phyloP scores from a whole-genome alignment of 2,888 invertebrate genomes.

The Chirona hameri region DNA sequence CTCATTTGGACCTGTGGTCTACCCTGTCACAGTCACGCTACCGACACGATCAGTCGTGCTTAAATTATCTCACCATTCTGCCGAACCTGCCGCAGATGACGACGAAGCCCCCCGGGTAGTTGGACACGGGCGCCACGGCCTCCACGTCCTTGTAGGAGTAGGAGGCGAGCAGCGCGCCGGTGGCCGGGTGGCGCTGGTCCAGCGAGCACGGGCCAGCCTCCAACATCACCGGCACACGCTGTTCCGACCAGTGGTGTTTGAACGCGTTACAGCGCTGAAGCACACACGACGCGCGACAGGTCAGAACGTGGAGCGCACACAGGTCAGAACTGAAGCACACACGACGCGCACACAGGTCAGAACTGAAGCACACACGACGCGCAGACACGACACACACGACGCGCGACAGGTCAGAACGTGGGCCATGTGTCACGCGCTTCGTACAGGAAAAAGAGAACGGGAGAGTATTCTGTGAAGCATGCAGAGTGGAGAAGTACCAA shows the following conservation, averaged over 20 bases:
- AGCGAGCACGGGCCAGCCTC: conserved; percentile 90
- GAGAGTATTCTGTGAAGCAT: too few species aligned
- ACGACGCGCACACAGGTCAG: too few species aligned
- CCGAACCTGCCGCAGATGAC: conserved; percentile 88
- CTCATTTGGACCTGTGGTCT: too few species aligned
- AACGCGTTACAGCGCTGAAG: conserved; percentile 77
- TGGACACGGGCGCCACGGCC: conserved; percentile 67
- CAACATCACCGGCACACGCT: conserved; percentile 76
- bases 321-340: too few species aligned
- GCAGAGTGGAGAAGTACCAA: too few species aligned
- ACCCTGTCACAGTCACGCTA: too few species aligned
- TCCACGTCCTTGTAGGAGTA: conserved; percentile 84
- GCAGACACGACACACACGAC: too few species aligned
- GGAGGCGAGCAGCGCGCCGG: conserved; percentile 73
- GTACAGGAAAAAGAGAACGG: too few species aligned
- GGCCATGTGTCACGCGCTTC: too few species aligned
- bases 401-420: too few species aligned
- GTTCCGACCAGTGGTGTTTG: conserved; percentile 97
- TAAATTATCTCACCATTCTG: conserved; percentile 52
- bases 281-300: background rate
- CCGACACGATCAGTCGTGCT: too few species aligned
- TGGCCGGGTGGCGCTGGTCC: conserved; percentile 85
- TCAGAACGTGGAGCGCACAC: too few species aligned
- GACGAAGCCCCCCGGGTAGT: conserved; percentile 88
- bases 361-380: conserved; percentile 59